Evolutionary conservation across 1,140 invertebrate genomes (phyloP).

Genomic region (Platyscapa corneri): DNA sequence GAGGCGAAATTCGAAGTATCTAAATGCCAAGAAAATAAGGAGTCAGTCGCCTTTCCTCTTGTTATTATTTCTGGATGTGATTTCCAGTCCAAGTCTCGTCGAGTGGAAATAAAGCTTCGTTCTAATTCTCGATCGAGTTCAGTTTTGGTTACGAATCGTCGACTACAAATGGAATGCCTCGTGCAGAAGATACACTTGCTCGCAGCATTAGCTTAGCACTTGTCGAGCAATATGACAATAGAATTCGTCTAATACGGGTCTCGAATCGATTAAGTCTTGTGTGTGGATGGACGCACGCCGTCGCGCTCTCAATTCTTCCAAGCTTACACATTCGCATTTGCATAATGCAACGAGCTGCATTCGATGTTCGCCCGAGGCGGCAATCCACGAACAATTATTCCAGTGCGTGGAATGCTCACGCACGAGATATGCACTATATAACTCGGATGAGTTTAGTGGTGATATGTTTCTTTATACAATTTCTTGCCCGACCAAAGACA

Average conservation of each 20-base stretch:
- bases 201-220: too few species aligned
- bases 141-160: not conserved
- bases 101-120: not conserved
- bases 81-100: not conserved
- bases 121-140: not conserved
- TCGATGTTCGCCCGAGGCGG: not conserved
- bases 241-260: constrained; percentile 20
- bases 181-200: not conserved
- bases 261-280: not conserved
- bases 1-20: too few species aligned
- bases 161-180: not conserved
- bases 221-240: constrained; percentile 21
- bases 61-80: too few species aligned
- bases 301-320: constrained; percentile 8
- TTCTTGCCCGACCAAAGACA: too few species aligned
- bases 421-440: not conserved
- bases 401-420: not conserved
- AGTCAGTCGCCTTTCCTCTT: too few species aligned
- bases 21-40: too few species aligned
- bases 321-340: not conserved
- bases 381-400: constrained; percentile 24
- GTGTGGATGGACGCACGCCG: not conserved
- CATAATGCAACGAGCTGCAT: constrained; percentile 33
- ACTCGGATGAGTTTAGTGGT: too few species aligned
- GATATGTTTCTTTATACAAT: not conserved